phyloP scores from a whole-genome alignment of 1,140 invertebrate genomes.

The Argopecten irradians region DNA sequence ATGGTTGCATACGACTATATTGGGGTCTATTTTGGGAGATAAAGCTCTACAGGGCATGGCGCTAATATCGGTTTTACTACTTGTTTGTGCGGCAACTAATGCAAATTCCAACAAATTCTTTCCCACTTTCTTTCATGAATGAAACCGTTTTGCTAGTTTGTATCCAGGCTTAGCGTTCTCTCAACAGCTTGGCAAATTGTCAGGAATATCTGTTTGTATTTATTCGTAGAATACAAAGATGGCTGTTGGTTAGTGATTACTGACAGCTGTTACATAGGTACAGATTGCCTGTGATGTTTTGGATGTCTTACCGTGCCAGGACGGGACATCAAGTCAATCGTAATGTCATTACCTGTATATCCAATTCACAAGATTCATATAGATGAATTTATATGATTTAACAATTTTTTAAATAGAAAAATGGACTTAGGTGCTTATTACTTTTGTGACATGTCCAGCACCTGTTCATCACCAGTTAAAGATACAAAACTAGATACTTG shows the following conservation, averaged over 20 bases:
- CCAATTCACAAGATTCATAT: too few relatives aligned
- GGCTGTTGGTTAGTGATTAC: not conserved
- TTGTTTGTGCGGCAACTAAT: not conserved
- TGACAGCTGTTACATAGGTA: not conserved
- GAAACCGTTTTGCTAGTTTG: not conserved
- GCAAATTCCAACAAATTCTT: conserved; percentile 18
- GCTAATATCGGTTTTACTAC: conserved; percentile 10
- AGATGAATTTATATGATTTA: too few relatives aligned
- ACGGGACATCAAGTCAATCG: too few relatives aligned
- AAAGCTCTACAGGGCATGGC: not conserved
- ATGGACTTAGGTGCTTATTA: too few relatives aligned
- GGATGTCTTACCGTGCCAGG: too few relatives aligned
- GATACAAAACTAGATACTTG: too few relatives aligned
- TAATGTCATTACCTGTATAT: too few relatives aligned
- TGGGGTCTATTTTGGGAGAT: not conserved
- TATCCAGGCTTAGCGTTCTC: not conserved
- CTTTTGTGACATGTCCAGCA: too few relatives aligned
- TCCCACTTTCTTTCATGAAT: conserved; percentile 17
- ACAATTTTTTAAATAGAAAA: too few relatives aligned
- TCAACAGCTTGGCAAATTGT: not conserved
- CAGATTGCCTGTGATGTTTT: too few relatives aligned
- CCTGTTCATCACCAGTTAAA: too few relatives aligned
- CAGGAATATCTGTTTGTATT: not conserved
- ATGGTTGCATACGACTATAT: not conserved
- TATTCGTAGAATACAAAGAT: not conserved